These are phyloP conservation scores for Papilio aristodemus DNA, from an alignment of 1,140 invertebrate genomes.

Conservation along the genomic window DNA sequence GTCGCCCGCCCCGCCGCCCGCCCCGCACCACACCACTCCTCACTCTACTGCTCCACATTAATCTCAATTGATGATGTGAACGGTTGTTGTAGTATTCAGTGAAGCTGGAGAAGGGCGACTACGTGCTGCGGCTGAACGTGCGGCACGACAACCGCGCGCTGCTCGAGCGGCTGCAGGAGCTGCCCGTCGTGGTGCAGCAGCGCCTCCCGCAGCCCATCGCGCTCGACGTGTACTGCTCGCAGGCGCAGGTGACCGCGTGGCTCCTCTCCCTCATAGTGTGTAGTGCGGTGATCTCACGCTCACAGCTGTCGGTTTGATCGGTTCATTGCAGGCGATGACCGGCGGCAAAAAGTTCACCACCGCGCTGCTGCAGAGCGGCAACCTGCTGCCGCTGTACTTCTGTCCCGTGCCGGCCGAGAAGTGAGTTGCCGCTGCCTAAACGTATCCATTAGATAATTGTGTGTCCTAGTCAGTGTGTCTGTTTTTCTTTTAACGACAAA, in stretches of 20 bases:
- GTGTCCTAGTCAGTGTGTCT: neutral
- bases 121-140: conserved; percentile 91
- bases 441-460: neutral
- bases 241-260: conserved; percentile 73
- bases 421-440: conserved; percentile 46
- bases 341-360: conserved; percentile 89
- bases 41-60: no score
- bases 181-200: conserved; percentile 88
- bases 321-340: conserved; percentile 85
- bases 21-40: no score
- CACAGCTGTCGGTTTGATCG: no score
- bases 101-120: conserved; percentile 98
- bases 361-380: conserved; percentile 82
- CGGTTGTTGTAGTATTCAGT: conserved; percentile 85
- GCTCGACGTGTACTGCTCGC: conserved; percentile 88
- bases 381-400: conserved; percentile 88
- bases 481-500: no score
- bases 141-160: conserved; percentile 93
- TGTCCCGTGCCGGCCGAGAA: conserved; percentile 62
- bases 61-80: conserved; percentile 27
- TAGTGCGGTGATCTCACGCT: no score
- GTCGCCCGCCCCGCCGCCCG: no score
- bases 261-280: no score
- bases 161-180: conserved; percentile 91
- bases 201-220: conserved; percentile 87